Percentiles rank a stretch among this genome's conserved stretches.
Evolutionary conservation across 53 echinoderm and acorn worm species (phyloP).

Genomic region (Holothuria scabra): DNA sequence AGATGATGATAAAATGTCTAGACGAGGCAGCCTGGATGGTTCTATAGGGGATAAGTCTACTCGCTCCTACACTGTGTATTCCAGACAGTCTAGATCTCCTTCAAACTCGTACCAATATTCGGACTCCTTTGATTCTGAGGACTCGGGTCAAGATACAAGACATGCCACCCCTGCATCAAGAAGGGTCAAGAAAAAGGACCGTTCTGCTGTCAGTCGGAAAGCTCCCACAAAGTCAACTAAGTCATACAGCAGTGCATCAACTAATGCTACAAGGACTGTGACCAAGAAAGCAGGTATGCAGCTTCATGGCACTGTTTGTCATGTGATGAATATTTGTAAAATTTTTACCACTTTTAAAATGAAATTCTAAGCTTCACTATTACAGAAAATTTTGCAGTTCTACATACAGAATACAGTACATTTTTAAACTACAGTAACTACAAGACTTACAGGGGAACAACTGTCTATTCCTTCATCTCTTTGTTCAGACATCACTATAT

Average conservation of each 20-base stretch:
- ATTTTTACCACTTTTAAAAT: no score
- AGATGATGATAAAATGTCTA: constrained; percentile 31
- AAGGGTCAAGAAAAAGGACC: neutral
- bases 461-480: no score
- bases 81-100: constrained; percentile 50
- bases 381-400: no score
- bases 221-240: constrained; percentile 55
- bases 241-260: constrained; percentile 35
- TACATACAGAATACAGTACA: no score
- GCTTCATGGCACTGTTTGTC: no score
- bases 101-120: constrained; percentile 70
- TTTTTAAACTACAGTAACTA: no score
- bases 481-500: no score
- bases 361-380: no score
- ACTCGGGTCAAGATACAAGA: constrained; percentile 87
- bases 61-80: constrained; percentile 60
- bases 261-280: neutral
- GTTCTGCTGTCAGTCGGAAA: constrained; percentile 42
- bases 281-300: constrained; percentile 17
- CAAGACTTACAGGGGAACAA: no score
- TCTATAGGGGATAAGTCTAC: constrained; percentile 15
- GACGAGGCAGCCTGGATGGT: neutral
- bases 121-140: constrained; percentile 94
- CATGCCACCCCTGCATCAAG: constrained; percentile 61
- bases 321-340: no score